Evolutionary conservation across 2,888 invertebrate genomes (phyloP).

Genomic region (Tipula helvola): DNA sequence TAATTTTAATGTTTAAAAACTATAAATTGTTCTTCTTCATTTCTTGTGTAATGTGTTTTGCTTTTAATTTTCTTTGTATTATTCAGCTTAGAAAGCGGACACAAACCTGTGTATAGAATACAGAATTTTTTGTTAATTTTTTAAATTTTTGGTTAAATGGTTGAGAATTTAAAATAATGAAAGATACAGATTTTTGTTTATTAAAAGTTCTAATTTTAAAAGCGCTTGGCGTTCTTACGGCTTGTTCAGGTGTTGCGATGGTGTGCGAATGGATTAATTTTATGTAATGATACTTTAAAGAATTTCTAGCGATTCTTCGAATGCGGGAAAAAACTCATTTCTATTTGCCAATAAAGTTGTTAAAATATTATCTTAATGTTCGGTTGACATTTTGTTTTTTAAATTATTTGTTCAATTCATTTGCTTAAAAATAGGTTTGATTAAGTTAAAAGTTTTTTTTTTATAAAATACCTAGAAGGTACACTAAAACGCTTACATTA

Average conservation of each 20-base stretch:
- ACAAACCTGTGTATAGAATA: neutral
- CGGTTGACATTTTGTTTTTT: too few relatives aligned
- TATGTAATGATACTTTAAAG: too few relatives aligned
- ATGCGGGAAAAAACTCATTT: too few relatives aligned
- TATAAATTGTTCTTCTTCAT: neutral
- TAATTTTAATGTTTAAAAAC: neutral
- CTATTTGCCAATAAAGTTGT: neutral
- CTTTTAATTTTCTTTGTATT: neutral
- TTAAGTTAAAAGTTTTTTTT: too few relatives aligned
- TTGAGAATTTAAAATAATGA: neutral
- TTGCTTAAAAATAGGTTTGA: too few relatives aligned
- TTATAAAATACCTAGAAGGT: too few relatives aligned
- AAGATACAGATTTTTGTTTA: neutral
- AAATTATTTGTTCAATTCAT: too few relatives aligned
- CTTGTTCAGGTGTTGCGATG: too few relatives aligned
- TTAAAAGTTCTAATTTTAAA: neutral
- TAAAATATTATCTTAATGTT: neutral
- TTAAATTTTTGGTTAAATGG: neutral
- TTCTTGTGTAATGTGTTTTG: neutral
- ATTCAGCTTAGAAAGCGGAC: neutral
- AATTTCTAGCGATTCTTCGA: too few relatives aligned
- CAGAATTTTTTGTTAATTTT: neutral
- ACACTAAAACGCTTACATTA: too few relatives aligned
- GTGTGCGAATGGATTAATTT: too few relatives aligned
- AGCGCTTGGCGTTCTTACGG: neutral